Conservation (phyloP, 2,888 invertebrate species). For the Meliscaeva auricollis region DNA sequence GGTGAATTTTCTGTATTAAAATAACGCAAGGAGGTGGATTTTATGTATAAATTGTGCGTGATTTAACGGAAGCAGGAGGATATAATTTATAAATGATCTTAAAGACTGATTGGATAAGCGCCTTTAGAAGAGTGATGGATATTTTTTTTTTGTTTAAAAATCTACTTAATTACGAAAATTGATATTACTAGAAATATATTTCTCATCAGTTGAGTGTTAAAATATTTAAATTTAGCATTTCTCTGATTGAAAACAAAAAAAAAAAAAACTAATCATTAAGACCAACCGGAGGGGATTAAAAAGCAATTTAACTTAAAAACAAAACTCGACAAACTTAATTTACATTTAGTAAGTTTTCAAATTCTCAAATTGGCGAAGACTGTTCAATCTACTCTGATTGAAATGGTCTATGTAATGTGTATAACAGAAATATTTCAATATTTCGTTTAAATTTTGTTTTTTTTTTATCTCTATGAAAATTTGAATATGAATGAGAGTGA, state of each 20-base stretch:
- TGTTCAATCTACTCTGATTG: too few relatives aligned
- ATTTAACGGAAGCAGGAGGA: conserved; percentile 38
- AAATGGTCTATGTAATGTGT: too few relatives aligned
- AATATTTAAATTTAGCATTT: not conserved
- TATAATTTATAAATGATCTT: conserved; percentile 47
- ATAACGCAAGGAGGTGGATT: conserved; percentile 16
- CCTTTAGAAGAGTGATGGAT: not conserved
- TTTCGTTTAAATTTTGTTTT: not conserved
- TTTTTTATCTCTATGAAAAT: not conserved
- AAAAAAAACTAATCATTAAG: not conserved
- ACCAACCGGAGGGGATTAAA: not conserved
- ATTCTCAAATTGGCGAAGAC: too few relatives aligned
- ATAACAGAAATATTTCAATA: too few relatives aligned
- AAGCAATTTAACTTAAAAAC: too few relatives aligned
- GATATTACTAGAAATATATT: not conserved
- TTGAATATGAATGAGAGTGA: not conserved
- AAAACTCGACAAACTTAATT: too few relatives aligned
- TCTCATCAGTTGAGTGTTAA: not conserved
- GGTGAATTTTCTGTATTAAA: not conserved
- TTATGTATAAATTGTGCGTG: conserved; percentile 50
- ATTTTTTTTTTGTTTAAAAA: not conserved
- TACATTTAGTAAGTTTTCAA: too few relatives aligned
- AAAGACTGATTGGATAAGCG: conserved; percentile 39
- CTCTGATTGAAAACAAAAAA: not conserved
- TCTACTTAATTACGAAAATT: not conserved